Evolutionary conservation across 1,140 invertebrate species (phyloP).

Genomic region (Plectrocnemia conspersa): DNA sequence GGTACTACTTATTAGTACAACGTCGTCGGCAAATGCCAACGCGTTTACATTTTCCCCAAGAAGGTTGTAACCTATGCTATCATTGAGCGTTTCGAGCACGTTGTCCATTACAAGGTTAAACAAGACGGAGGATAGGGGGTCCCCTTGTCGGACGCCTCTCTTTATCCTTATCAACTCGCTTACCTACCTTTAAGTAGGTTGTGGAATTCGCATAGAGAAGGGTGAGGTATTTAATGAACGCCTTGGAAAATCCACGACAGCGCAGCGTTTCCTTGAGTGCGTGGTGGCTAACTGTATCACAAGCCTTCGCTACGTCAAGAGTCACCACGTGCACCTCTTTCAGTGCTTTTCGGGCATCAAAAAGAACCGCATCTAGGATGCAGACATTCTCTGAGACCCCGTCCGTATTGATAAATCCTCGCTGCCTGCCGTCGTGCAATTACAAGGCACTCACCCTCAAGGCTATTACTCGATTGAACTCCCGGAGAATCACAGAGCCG

Average conservation of each 20-base stretch:
- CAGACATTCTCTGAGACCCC: constrained; percentile 40
- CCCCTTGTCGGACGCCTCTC: constrained; percentile 51
- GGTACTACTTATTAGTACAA: constrained; percentile 38
- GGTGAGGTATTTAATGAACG: constrained; percentile 35
- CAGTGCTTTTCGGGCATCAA: constrained; percentile 34
- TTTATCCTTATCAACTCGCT: constrained; percentile 32
- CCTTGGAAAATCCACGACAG: constrained; percentile 29
- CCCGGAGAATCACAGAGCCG: constrained; percentile 38
- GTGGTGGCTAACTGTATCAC: constrained; percentile 41
- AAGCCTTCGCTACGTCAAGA: constrained; percentile 40
- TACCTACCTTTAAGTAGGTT: constrained; percentile 33
- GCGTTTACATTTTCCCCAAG: constrained; percentile 27
- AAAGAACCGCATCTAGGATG: constrained; percentile 38
- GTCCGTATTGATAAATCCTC: constrained; percentile 38
- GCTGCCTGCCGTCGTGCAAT: constrained; percentile 36
- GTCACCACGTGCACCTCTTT: constrained; percentile 38
- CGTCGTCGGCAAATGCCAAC: constrained; percentile 46
- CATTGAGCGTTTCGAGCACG: constrained; percentile 34
- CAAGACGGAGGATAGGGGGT: constrained; percentile 47
- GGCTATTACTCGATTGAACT: constrained; percentile 40
- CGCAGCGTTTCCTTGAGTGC: constrained; percentile 35
- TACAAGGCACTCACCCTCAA: constrained; percentile 33
- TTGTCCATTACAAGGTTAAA: constrained; percentile 50
- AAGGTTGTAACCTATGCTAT: constrained; percentile 34
- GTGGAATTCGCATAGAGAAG: constrained; percentile 29